Conservation (phyloP, 2,888 invertebrate species). For the Diaperis boleti region DNA sequence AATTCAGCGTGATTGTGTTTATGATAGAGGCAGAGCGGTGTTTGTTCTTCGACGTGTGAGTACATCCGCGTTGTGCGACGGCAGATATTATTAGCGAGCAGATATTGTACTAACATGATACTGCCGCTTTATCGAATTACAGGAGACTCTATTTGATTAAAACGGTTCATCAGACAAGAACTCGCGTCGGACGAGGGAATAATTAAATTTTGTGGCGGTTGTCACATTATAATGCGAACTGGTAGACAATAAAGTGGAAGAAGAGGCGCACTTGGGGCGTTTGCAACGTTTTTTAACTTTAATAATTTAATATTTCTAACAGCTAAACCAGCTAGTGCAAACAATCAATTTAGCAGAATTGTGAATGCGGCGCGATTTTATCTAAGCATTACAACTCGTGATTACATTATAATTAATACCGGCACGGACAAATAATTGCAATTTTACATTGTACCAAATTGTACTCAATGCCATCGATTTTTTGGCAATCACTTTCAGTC, state of each 20-base stretch:
- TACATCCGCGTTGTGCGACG: conserved; percentile 23
- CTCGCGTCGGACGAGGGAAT: conserved; percentile 17
- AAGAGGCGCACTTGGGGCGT: too few species aligned
- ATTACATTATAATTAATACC: too few species aligned
- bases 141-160: conserved; percentile 40
- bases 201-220: conserved; percentile 25
- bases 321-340: too few species aligned
- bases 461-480: too few species aligned
- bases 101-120: conserved; percentile 38
- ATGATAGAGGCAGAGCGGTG: conserved; percentile 8
- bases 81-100: conserved; percentile 34
- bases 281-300: too few species aligned
- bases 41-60: conserved; percentile 31
- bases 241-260: too few species aligned
- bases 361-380: too few species aligned
- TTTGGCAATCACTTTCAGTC: conserved; percentile 5
- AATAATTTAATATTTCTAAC: too few species aligned
- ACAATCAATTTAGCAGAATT: too few species aligned
- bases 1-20: conserved; percentile 30
- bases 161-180: conserved; percentile 39
- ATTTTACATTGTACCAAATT: too few species aligned
- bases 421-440: too few species aligned
- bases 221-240: conserved; percentile 28
- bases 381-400: too few species aligned
- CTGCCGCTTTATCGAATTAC: conserved; percentile 41